Percentiles rank a stretch among this genome's conserved stretches.
phyloP scores from a whole-genome alignment of 1,140 invertebrate genomes.

The Aleiodes sp. region DNA sequence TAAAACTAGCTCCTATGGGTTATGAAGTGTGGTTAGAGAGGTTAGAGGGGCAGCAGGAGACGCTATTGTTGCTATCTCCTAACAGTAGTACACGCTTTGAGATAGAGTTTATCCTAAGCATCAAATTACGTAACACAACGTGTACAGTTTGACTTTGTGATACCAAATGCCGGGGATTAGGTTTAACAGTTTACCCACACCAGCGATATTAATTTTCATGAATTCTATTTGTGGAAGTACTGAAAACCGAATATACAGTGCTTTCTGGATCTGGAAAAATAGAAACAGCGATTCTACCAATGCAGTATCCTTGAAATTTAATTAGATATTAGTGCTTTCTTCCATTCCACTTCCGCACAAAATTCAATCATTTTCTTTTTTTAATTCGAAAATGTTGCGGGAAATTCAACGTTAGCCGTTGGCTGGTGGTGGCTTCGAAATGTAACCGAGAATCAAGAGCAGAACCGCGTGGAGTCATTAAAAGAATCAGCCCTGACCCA shows the following conservation, averaged over 20 bases:
- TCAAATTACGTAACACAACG: slow-evolving; percentile 19
- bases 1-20: slow-evolving; percentile 17
- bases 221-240: neutral
- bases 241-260: too few species aligned
- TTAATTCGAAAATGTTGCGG: neutral
- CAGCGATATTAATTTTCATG: slow-evolving; percentile 1
- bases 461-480: slow-evolving; percentile 24
- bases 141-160: slow-evolving; percentile 3
- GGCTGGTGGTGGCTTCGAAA: neutral
- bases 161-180: slow-evolving; percentile 5
- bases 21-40: slow-evolving; percentile 21
- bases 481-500: slow-evolving; percentile 7
- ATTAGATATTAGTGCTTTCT: too few species aligned
- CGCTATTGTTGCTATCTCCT: neutral
- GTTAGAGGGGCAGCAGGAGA: neutral
- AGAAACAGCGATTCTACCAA: too few species aligned
- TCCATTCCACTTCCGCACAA: too few species aligned
- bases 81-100: neutral
- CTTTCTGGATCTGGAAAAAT: too few species aligned
- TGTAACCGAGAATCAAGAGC: slow-evolving; percentile 19
- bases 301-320: too few species aligned
- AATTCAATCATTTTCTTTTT: neutral
- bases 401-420: neutral
- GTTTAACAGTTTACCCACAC: neutral
- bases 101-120: slow-evolving; percentile 9